Base-by-base conservation (phyloP, 2,797 vertebrate species). In the Netta rufina region DNA sequence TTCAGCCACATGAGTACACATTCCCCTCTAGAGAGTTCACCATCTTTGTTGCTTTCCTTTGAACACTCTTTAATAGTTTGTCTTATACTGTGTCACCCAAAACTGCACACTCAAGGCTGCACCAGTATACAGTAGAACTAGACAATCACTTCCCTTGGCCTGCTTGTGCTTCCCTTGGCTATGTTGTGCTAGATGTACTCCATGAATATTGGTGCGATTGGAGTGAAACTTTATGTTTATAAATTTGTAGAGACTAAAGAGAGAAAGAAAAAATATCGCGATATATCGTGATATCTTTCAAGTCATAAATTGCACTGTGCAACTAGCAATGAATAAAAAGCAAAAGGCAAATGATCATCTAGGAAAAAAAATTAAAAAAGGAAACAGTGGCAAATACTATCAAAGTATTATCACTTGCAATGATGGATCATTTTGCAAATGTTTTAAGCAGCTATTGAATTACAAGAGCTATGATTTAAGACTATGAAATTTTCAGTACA, bases 181-280 rank as follows among this genome's bases (percentile, higher is more conserved):
- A 38, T 19, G 25, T 28, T 41, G 51, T 53, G 25, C 51, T 53
- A 27, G 51, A 53, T 28, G 18, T 28, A 20, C 19, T 39, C 61
- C 28, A 41, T 0, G 45, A 58, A 54, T 24, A 0, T n/a, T 77
- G 53, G 5, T 1, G 18, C 69, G 7, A 3, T n/a, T 16, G 19
- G 2, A 62, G 16, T 49, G 28, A 62, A 49, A 30, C 8, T 43
- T 78, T 53, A 3, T 53, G 47, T 73, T 79, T 57, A 11, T 71
- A 49, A 30, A 36, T 58, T 66, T 1, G 0, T 41, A 25, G 19
- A 56, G 16, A 60, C 2, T 58, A 82, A 49, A 27, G 5, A 54
- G 20, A 61, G 5, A 61, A 83, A 33, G 11, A 51, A 60, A 56
- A 64, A 2, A 7, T 49, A 49, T 49, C 12, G 7, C 7, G 22